Conservation (phyloP, 2,113 vertebrate species). For the Larimichthys polyactis region DNA sequence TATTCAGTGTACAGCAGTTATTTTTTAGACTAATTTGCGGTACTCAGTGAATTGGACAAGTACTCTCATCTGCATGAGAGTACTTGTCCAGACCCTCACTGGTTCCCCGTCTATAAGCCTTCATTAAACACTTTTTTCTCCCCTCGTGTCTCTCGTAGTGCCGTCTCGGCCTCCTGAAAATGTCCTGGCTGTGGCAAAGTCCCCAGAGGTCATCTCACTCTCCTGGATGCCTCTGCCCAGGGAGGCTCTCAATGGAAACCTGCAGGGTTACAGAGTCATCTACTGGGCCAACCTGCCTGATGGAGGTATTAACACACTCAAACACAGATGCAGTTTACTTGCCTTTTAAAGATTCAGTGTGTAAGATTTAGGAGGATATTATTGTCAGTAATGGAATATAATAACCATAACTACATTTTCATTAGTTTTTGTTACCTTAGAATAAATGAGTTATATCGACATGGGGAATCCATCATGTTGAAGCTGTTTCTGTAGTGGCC, state of each 20-base stretch:
- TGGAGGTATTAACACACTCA: constrained; percentile 86
- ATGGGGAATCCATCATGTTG: too few relatives aligned
- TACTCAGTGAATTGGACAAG: neutral
- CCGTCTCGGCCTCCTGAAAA: constrained; percentile 97
- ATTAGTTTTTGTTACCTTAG: too few relatives aligned
- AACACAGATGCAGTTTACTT: neutral
- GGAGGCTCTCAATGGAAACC: constrained; percentile 96
- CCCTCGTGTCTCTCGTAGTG: constrained; percentile 81
- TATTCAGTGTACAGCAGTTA: neutral
- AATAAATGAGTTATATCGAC: too few relatives aligned
- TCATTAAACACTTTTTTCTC: neutral
- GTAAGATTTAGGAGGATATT: too few relatives aligned
- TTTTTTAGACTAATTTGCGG: neutral
- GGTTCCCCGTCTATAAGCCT: neutral
- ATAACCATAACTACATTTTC: too few relatives aligned
- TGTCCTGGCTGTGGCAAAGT: constrained; percentile 94
- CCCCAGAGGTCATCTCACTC: constrained; percentile 96
- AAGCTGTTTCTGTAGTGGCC: too few relatives aligned
- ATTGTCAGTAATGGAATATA: too few relatives aligned
- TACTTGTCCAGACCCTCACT: neutral
- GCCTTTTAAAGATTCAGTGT: neutral
- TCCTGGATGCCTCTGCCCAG: constrained; percentile 95
- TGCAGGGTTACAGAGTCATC: constrained; percentile 97
- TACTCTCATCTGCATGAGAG: neutral
- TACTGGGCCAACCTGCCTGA: constrained; percentile 99